phyloP scores from a whole-genome alignment of 2,113 vertebrate genomes.

The Malaclemys terrapin region DNA sequence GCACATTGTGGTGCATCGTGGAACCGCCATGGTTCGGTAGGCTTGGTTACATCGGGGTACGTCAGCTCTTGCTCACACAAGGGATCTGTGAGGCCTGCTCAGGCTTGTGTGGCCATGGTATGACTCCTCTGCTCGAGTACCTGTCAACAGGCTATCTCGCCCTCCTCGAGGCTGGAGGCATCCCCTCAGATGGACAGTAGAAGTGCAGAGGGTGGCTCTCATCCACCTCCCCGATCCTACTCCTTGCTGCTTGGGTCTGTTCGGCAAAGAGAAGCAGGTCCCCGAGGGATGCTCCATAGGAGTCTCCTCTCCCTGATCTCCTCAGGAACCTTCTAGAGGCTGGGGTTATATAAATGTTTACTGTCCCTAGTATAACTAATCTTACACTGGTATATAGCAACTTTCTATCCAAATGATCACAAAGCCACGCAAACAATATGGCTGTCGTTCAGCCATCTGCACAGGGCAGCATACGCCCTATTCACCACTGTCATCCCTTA shows the following conservation, averaged over 20 bases:
- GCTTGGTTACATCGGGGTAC: background rate
- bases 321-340: background rate
- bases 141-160: background rate
- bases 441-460: background rate
- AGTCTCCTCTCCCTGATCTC: background rate
- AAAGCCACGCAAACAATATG: background rate
- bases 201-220: background rate
- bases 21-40: background rate
- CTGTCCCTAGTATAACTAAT: background rate
- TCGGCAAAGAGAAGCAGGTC: background rate
- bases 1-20: background rate
- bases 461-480: background rate
- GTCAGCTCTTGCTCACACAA: background rate
- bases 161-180: background rate
- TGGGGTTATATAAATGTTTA: background rate
- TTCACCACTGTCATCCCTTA: too few relatives aligned
- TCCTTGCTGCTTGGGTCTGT: background rate
- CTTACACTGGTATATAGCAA: background rate
- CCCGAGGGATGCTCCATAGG: background rate
- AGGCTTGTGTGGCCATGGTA: background rate
- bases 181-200: background rate
- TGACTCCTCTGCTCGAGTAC: background rate
- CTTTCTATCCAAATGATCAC: background rate
- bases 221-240: background rate
- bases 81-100: background rate